These are phyloP conservation scores for Pogona vitticeps DNA, from an alignment of 2,113 vertebrate species.

Conservation along the genomic window DNA sequence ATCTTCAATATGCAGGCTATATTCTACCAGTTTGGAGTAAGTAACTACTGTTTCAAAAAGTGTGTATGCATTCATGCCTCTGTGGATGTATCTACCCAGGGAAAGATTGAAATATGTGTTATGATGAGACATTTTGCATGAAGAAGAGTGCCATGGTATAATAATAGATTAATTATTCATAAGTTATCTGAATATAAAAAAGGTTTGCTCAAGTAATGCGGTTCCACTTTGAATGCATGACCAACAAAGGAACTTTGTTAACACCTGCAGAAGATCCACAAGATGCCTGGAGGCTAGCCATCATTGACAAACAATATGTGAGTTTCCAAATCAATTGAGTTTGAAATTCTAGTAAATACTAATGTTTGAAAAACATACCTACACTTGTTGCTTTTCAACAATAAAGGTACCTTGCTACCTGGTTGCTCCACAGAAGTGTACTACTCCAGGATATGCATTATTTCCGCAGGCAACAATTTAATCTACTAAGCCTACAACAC, in stretches of 20 bases:
- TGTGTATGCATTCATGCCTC: neutral
- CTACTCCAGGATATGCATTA: neutral
- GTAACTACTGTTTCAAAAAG: neutral
- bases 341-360: neutral
- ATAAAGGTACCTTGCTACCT: neutral
- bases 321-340: neutral
- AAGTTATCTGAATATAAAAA: neutral
- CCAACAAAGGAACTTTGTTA: neutral
- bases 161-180: neutral
- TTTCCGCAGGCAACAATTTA: neutral
- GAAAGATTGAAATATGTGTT: too few relatives aligned
- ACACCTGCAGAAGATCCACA: neutral
- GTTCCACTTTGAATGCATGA: neutral
- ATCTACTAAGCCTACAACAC: neutral
- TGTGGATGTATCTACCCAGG: too few relatives aligned
- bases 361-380: too few relatives aligned
- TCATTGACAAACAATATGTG: neutral
- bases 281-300: neutral
- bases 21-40: neutral
- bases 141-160: neutral
- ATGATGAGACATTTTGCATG: neutral
- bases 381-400: neutral
- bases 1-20: neutral
- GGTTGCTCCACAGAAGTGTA: neutral
- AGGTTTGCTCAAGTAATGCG: neutral